Conservation (phyloP, 2,113 vertebrate genomes). For the Gobiocypris rarus region DNA sequence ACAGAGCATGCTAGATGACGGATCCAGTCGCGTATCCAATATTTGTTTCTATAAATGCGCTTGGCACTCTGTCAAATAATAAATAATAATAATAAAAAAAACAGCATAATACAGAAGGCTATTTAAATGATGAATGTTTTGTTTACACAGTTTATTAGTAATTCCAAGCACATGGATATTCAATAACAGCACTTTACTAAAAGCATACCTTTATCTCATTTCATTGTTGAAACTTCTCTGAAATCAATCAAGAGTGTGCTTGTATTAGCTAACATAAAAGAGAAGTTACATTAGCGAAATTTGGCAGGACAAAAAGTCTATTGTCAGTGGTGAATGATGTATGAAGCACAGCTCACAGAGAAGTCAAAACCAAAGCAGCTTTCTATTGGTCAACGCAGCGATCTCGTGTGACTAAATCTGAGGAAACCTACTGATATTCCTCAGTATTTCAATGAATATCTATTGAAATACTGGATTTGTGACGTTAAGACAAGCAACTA, state of each 20-base stretch:
- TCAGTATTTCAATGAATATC: too few species aligned
- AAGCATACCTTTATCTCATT: conserved; percentile 65
- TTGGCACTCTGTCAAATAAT: conserved; percentile 63
- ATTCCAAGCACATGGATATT: conserved; percentile 63
- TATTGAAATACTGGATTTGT: too few species aligned
- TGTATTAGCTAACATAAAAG: background rate
- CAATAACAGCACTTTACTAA: conserved; percentile 69
- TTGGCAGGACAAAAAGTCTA: background rate
- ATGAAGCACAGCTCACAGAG: background rate
- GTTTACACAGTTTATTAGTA: conserved; percentile 60
- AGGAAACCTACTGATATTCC: too few species aligned
- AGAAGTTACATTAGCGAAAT: background rate
- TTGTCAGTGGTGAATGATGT: background rate
- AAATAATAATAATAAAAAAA: conserved; percentile 29
- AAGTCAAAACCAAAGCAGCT: background rate
- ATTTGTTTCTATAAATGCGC: conserved; percentile 66
- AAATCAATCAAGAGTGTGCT: conserved; percentile 67
- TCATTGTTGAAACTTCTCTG: conserved; percentile 69
- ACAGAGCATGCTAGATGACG: background rate
- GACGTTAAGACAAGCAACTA: background rate
- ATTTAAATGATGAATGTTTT: conserved; percentile 63
- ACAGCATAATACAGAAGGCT: conserved; percentile 8
- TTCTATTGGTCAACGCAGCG: background rate
- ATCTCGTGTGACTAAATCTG: too few species aligned
- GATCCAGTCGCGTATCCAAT: conserved; percentile 22